Evolutionary conservation across 2,797 vertebrate genomes (phyloP), one percentile per base, ranked within the genome.

Genomic region (Bovichtus diacanthus): DNA sequence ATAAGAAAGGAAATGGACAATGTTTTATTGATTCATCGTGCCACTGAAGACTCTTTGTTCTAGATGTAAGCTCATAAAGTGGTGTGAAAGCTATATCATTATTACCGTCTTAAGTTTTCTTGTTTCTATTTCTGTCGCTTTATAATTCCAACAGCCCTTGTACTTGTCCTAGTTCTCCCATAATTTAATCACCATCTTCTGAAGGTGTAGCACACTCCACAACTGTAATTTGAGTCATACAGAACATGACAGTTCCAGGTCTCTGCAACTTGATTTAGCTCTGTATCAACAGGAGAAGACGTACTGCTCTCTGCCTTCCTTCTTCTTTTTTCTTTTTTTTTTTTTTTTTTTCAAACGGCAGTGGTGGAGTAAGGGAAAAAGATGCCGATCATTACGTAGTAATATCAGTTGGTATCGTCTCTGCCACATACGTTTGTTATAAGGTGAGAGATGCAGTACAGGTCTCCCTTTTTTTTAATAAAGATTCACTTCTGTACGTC

Each of bases 211-310:
- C 23, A 3, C 34, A n/a, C 76, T 59, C 64, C 36, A 49, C 69
- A 11, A 44, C 64, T 64, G 49, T 56, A 56, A 71, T 75, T 69
- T 87, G 78, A 87, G 59, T 72, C 27, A 21, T 16, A 74, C 56
- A 21, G 31, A 83, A 73, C 59, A 39, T 82, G 69, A 84, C 85
- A 70, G 76, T 84, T 82, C 46, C 69, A 80, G 86, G 83, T 70
- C 83, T 76, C 56, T 36, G 63, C 63, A 73, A 81, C 72, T 77
- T 76, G 82, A 83, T 85, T 81, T 77, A 78, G 70, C 63, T 41
- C 74, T 38, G 55, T 46, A 49, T 73, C 59, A 67, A 50, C 59
- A 47, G 43, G 54, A 34, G 31, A 34, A 34, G 7, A 34, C 31
- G 1, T 34, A 6, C 31, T 34, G n/a, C 36, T 54, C 53, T 61